These are phyloP conservation scores for Gymnocypris eckloni DNA, from an alignment of 2,797 vertebrate genomes.

Conservation along the genomic window DNA sequence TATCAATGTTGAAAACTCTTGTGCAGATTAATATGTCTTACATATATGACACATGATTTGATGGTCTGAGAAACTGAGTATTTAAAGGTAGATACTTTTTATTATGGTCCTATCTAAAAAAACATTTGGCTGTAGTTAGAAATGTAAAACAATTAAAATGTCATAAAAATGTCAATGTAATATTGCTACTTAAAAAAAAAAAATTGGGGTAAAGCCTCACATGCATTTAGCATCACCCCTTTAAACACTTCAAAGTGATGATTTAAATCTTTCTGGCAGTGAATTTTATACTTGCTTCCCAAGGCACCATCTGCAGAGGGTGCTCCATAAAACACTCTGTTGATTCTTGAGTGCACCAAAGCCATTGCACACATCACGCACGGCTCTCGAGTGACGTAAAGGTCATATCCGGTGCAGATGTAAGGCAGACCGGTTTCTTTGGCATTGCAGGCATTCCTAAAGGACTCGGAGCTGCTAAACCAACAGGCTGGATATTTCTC, in stretches of 20 bases:
- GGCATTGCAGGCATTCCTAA: not conserved
- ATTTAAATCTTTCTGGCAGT: slow-evolving; percentile 83
- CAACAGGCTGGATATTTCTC: slow-evolving; percentile 71
- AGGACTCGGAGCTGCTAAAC: slow-evolving; percentile 29
- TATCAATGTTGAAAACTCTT: not conserved
- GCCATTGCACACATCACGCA: slow-evolving; percentile 93
- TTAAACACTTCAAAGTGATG: slow-evolving; percentile 87
- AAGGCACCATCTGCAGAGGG: slow-evolving; percentile 80
- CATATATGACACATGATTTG: not conserved
- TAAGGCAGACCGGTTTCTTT: slow-evolving; percentile 72
- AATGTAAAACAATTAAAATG: slow-evolving; percentile 27
- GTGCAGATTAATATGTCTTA: not conserved
- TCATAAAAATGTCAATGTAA: not conserved
- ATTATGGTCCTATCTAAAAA: not conserved
- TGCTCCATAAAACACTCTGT: slow-evolving; percentile 85
- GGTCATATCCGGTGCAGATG: slow-evolving; percentile 88
- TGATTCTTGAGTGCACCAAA: slow-evolving; percentile 86
- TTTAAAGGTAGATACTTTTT: not conserved
- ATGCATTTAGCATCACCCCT: slow-evolving; percentile 79
- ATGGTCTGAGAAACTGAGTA: not conserved
- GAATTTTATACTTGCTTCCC: slow-evolving; percentile 84
- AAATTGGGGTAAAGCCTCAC: slow-evolving; percentile 66
- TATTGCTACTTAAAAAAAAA: not conserved
- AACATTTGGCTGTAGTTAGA: not conserved
- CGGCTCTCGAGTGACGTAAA: slow-evolving; percentile 89